Percentiles rank a stretch among this genome's conserved stretches.
These are phyloP conservation scores for Callaeas wilsoni DNA, from an alignment of 2,113 vertebrate genomes.

Conservation along the genomic window DNA sequence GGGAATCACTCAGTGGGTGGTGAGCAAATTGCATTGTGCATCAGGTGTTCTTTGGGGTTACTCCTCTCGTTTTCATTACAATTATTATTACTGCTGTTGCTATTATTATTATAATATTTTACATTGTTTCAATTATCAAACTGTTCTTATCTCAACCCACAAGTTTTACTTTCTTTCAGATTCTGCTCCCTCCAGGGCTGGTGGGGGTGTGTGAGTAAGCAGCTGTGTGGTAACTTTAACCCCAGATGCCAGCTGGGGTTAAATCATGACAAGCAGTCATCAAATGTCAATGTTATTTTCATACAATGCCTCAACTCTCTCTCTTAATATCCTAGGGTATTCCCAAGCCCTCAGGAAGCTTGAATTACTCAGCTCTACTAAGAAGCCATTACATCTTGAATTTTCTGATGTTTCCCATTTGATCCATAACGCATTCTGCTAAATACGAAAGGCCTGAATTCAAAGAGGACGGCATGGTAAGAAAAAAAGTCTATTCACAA, in stretches of 20 bases:
- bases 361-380: not conserved
- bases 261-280: not conserved
- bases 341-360: not conserved
- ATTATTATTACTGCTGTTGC: not conserved
- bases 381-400: not conserved
- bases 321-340: not conserved
- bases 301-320: not conserved
- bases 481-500: not conserved
- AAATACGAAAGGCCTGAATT: not conserved
- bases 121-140: not conserved
- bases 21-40: not conserved
- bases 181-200: not conserved
- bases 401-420: not conserved
- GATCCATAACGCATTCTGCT: not conserved
- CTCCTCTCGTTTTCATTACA: not conserved
- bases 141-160: not conserved
- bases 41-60: not conserved
- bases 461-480: not conserved
- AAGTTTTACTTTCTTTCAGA: not conserved
- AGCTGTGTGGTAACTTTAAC: not conserved
- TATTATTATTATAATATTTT: not conserved
- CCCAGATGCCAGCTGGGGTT: not conserved
- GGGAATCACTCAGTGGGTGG: not conserved
- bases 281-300: not conserved
- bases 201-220: rapidly evolving